A percentile compares a stretch with the other conserved stretches of the same genome.
Evolutionary conservation across 2,797 vertebrate genomes (phyloP).

Genomic region (Bovichtus variegatus): DNA sequence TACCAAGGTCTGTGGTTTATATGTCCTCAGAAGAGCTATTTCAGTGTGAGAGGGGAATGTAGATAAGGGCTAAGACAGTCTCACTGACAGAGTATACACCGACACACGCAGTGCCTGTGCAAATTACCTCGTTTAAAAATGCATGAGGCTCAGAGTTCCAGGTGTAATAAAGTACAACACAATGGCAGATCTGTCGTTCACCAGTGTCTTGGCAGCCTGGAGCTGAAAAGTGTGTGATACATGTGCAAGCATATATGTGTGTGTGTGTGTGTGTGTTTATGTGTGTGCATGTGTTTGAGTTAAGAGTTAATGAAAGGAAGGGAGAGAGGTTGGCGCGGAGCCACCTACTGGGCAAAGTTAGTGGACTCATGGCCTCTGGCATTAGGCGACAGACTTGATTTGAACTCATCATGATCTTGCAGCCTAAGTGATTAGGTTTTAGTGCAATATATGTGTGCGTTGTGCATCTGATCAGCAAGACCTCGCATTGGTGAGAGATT

Average conservation of each 20-base stretch:
- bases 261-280: constrained; percentile 8
- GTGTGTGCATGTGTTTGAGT: constrained; percentile 19
- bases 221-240: constrained; percentile 38
- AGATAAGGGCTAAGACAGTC: constrained; percentile 68
- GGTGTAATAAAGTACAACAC: constrained; percentile 84
- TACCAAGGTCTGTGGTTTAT: constrained; percentile 55
- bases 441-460: neutral
- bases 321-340: constrained; percentile 22
- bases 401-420: constrained; percentile 11
- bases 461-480: neutral
- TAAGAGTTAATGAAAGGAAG: constrained; percentile 7
- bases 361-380: constrained; percentile 49
- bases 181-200: constrained; percentile 72
- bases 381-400: constrained; percentile 11
- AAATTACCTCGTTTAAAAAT: constrained; percentile 88
- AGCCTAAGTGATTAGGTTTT: neutral
- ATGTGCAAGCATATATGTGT: constrained; percentile 26
- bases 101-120: constrained; percentile 70
- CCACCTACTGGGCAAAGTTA: constrained; percentile 61
- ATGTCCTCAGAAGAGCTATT: constrained; percentile 66
- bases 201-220: constrained; percentile 57
- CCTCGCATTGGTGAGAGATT: neutral
- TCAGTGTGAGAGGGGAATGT: constrained; percentile 56
- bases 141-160: constrained; percentile 83
- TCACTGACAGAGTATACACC: constrained; percentile 61